Evolutionary conservation across 1,140 invertebrate species (phyloP), one percentile per base, ranked within the genome.

Genomic region (Neuroterus valhalla): DNA sequence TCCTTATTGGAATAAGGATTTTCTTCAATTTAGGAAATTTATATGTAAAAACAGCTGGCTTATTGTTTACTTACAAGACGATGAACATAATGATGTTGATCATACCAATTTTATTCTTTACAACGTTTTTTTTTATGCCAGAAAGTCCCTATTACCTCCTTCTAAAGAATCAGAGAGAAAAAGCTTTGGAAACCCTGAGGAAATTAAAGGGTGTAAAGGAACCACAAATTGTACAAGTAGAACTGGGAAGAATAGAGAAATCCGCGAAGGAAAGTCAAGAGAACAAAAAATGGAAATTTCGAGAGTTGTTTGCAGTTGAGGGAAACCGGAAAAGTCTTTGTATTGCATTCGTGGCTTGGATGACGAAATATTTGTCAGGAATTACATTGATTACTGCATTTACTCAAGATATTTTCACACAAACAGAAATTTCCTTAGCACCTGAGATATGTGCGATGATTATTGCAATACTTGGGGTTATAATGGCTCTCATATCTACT

Each of bases 51-150:
- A 83, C 84, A 0, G 69, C 88, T 12, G 94, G 94, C 0, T 92
- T 92, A 0, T 92, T 91, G 71, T 91, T 92, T 0, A 87, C 89
- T 0, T 92, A 92, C 77, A 80, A 88, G 0, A 81, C 77, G 3
- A 72, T 92, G 2, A 91, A 93, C 19, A 89, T 88, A 43, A 88
- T 89, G 26, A 87, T 90, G 8, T 70, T 84, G 0, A 14, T 87
- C 11, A 77, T 93, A 23, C 91, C 94, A 0, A 85, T 93, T 0
- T 75, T 94, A 2, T 93, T 94, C 74, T 89, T 94, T 11, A 74
- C 93, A 0, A 92, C 91, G 1, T 94, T 95, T 83, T 89, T 90
- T 48, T 93, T 92, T 78, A 93, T 96, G 90, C 95, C 95, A 0
- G 96, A 97, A 87, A 95, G 95, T 11, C 89, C 89, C 5, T 88